These are phyloP conservation scores for Limanda limanda DNA, from an alignment of 2,113 vertebrate species.

Conservation along the genomic window DNA sequence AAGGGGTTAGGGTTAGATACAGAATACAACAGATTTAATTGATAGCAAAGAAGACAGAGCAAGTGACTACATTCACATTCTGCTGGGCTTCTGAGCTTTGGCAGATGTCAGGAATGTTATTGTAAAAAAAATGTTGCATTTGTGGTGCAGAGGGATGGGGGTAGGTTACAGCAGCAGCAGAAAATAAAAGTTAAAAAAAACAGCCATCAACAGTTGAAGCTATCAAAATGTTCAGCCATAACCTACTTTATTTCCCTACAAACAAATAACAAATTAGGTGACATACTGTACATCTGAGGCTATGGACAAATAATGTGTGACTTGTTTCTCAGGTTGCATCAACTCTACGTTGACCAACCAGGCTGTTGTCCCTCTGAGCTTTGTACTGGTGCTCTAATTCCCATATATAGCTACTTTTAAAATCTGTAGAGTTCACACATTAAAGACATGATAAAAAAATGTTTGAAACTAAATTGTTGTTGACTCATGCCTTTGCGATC, in stretches of 20 bases:
- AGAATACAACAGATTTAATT: slow-evolving; percentile 1
- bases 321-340: background rate
- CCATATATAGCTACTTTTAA: too few species aligned
- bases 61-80: background rate
- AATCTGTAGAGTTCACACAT: too few species aligned
- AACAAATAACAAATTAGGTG: background rate
- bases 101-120: slow-evolving; percentile 8
- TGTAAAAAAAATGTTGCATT: background rate
- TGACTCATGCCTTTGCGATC: too few species aligned
- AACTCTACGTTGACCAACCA: background rate
- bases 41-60: slow-evolving; percentile 6
- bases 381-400: too few species aligned
- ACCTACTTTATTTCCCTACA: background rate
- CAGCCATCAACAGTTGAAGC: background rate
- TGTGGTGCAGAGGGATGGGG: background rate
- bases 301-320: background rate
- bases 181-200: too few species aligned
- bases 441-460: too few species aligned
- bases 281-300: background rate
- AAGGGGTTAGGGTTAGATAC: slow-evolving; percentile 3
- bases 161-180: too few species aligned
- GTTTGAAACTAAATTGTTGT: too few species aligned
- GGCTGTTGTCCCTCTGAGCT: too few species aligned
- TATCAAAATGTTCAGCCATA: slow-evolving; percentile 9
- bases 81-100: background rate